Base-by-base conservation (phyloP, 2,888 invertebrate species). In the Serripes groenlandicus region DNA sequence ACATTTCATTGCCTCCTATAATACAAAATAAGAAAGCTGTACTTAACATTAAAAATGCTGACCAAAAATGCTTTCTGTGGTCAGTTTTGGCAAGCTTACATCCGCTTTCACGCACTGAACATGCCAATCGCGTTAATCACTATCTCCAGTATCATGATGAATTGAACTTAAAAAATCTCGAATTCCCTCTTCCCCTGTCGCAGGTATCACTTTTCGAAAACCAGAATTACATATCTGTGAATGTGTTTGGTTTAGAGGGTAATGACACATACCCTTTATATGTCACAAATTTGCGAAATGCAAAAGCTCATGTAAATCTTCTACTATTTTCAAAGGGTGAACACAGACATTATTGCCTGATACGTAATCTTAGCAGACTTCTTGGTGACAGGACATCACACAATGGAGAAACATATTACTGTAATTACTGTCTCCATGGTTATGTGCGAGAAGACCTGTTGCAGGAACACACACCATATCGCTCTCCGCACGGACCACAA, bases 1-100 rank as follows among this genome's bases (percentile, higher is more conserved):
- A 75, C 35, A 30, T 75, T 26, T 37, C 56, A n/a, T 54, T 83
- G 64, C 83, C 79, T 23, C n/a, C 32, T 15, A 74, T 69, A 30
- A 30, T 83, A 28, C 21, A 21, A 35, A 49, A 62, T 23, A 64
- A 52, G 15, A 64, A 35, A 32, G 34, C 64, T 18, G 18, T 75
- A 15, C 35, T 79, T 32, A 83, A 83, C 35, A 66, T 83, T 26
- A 34, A 70, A 37, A 80, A 80, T 30, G 23, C 37, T 21, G 72
- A 83, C 34, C 23, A 79, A 5, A 78, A 78, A 58, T 82, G 82
- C 37, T 60, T 82, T 82, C 18, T 75, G 21, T 82, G 66, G 54
- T 26, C 34, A 7, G 30, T 78, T 15, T n/a, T 81, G 21, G 81
- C 81, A 0, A 9, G 34, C n/a, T 15, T 76, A 18, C 78, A 71